Evolutionary conservation across 2,888 invertebrate species (phyloP).

Genomic region (Torymus texanus): DNA sequence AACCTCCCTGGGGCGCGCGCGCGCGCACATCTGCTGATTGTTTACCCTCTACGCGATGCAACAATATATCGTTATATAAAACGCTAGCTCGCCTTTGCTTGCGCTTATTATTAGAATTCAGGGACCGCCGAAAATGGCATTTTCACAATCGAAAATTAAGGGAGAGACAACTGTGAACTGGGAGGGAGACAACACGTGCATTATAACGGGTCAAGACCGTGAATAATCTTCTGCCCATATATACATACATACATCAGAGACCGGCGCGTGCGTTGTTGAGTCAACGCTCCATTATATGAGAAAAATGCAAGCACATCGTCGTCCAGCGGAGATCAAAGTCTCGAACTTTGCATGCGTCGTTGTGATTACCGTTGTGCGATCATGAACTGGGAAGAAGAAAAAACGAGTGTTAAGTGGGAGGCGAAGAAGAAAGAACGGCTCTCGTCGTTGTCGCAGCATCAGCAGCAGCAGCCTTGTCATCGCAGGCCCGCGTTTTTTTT

Average conservation of each 20-base stretch:
- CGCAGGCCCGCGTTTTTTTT: conserved; percentile 29
- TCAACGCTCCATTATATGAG: no score
- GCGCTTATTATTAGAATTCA: conserved; percentile 30
- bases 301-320: no score
- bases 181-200: neutral
- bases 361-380: neutral
- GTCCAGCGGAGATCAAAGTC: conserved; percentile 17
- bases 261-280: no score
- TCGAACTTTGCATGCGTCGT: neutral
- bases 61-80: conserved; percentile 28
- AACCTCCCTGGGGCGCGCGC: neutral
- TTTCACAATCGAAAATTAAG: conserved; percentile 1
- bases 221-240: neutral
- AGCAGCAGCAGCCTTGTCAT: no score
- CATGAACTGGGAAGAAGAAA: conserved; percentile 18
- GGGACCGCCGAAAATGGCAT: neutral
- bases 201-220: neutral
- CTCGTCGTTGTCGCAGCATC: no score
- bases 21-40: neutral
- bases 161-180: neutral
- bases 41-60: neutral
- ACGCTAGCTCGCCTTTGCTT: neutral
- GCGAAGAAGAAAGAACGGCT: neutral
- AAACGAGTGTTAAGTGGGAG: conserved; percentile 16
- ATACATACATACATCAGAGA: neutral